phyloP scores from a whole-genome alignment of 1,140 invertebrate species.

The Sitobion miscanthi region DNA sequence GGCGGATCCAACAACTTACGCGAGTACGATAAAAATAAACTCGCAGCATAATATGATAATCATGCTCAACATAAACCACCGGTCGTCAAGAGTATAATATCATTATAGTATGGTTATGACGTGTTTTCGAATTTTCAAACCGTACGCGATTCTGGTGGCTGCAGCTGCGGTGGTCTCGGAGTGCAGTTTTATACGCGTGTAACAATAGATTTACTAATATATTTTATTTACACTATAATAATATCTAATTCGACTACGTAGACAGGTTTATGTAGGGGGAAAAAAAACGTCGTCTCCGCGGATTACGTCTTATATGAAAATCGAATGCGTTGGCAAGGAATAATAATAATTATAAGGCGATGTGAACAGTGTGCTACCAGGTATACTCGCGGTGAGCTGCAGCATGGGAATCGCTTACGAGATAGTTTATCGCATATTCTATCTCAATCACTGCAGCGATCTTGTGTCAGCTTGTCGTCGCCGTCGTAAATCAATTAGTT shows the following conservation, averaged over 20 bases:
- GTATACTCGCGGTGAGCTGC: background rate
- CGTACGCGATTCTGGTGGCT: background rate
- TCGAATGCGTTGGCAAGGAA: background rate
- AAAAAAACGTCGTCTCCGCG: background rate
- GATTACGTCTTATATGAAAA: background rate
- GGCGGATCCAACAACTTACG: background rate
- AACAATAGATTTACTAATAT: background rate
- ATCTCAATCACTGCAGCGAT: background rate
- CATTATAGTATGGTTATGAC: background rate
- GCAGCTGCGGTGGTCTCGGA: background rate
- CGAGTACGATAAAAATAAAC: background rate
- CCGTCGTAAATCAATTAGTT: slow-evolving; percentile 1
- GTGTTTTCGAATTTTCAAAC: background rate
- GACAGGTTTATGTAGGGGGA: background rate
- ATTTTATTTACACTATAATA: background rate
- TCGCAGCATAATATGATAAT: background rate
- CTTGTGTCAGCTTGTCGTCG: background rate
- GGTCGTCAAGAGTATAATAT: background rate
- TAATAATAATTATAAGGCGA: background rate
- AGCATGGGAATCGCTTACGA: background rate
- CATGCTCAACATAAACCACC: background rate
- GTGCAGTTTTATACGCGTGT: background rate
- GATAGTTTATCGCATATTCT: background rate
- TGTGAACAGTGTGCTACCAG: background rate
- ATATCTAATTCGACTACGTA: no score